A percentile compares a stretch with the other conserved stretches of the same genome.
Evolutionary conservation across 1,140 invertebrate species (phyloP).

Genomic region (Harpegnathos saltator): DNA sequence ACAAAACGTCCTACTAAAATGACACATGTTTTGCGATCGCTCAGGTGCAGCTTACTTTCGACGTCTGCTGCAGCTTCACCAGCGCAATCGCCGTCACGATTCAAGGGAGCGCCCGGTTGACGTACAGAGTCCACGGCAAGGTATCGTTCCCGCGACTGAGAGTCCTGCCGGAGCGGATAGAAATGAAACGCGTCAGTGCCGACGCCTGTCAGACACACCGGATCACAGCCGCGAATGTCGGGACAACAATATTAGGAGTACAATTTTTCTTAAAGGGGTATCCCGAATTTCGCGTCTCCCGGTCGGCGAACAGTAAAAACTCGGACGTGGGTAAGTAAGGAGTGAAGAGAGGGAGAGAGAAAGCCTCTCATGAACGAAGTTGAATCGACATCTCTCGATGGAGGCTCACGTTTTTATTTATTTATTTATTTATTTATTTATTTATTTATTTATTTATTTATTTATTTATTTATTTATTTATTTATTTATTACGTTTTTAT

Average conservation of each 20-base stretch:
- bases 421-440: no score
- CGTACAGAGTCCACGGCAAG: conserved; percentile 66
- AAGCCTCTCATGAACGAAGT: not conserved
- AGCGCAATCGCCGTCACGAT: conserved; percentile 46
- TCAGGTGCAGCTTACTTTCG: conserved; percentile 61
- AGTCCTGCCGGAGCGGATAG: conserved; percentile 68
- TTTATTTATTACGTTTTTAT: no score
- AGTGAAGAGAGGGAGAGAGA: not conserved
- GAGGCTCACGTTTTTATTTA: no score
- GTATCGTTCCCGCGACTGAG: conserved; percentile 74
- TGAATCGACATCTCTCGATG: not conserved
- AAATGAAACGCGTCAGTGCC: conserved; percentile 68
- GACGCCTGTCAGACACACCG: conserved; percentile 63
- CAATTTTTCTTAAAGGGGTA: conserved; percentile 74
- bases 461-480: no score
- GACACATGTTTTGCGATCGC: not conserved
- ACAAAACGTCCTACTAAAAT: no score
- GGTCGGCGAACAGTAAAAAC: conserved; percentile 29
- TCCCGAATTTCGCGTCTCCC: conserved; percentile 73
- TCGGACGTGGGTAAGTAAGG: conserved; percentile 51
- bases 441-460: no score
- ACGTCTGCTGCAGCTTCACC: conserved; percentile 59
- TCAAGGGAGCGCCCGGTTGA: conserved; percentile 48
- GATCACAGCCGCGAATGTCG: conserved; percentile 71
- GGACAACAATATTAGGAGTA: conserved; percentile 64